These are phyloP conservation scores for Manacus vitellinus DNA, from an alignment of 2,113 vertebrate genomes.

Conservation along the genomic window DNA sequence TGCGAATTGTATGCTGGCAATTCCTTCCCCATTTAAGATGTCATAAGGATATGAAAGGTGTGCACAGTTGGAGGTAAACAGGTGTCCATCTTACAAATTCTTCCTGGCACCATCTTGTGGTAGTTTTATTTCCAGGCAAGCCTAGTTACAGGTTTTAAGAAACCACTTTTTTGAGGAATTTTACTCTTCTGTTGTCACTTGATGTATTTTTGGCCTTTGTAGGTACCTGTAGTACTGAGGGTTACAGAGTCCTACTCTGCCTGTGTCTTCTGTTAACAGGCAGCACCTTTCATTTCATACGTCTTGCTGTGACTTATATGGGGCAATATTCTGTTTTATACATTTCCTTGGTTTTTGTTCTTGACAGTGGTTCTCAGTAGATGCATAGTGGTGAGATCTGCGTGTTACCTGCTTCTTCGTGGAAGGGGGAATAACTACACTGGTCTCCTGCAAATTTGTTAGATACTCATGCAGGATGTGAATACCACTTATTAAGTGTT, in stretches of 20 bases:
- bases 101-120: background rate
- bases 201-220: background rate
- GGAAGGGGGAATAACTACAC: background rate
- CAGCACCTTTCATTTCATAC: background rate
- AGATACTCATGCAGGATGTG: background rate
- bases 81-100: background rate
- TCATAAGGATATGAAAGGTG: background rate
- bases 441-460: background rate
- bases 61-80: background rate
- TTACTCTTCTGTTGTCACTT: background rate
- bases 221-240: background rate
- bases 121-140: background rate
- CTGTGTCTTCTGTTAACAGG: background rate
- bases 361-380: background rate
- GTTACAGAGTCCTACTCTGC: background rate
- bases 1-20: background rate
- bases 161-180: background rate
- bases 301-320: background rate
- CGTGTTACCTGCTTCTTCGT: background rate
- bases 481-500: background rate
- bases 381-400: background rate
- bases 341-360: background rate
- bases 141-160: background rate
- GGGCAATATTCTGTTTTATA: background rate
- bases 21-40: background rate